Evolutionary conservation across 2,113 vertebrate species (phyloP), one percentile per base, ranked within the genome.

Genomic region (Crypturellus undulatus): DNA sequence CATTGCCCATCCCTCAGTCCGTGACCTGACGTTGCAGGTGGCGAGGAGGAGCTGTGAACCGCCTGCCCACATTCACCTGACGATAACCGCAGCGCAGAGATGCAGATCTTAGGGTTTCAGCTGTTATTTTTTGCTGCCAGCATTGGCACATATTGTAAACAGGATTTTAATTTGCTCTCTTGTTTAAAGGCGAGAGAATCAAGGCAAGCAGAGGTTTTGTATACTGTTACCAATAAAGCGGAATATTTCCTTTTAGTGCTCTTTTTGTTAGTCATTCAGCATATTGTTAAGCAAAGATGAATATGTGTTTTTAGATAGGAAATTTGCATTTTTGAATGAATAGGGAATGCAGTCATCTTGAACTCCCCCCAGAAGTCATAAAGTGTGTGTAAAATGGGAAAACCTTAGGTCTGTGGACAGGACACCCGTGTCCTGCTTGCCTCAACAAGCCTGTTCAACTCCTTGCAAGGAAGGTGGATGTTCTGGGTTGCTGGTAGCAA

Each of bases 251-350:
- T 65, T 84, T 92, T 80, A 56, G 51, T 80, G 34, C 7, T 59
- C 10, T 85, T 94, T 86, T 71, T 81, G 65, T 68, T 73, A 22
- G 65, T 22, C 43, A 54, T 69, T 92, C 76, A 76, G 79, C 65
- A 79, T 69, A 90, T 60, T 83, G 75, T 93, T 84, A 78, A 92
- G 63, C 28, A 40, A 83, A 45, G 42, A 42, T 63, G 34, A 84
- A 62, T 84, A 28, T 21, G 28, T 90, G 49, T 71, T 78, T 87
- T 86, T 59, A 79, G 90, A 68, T 76, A 84, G 92, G 91, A 86
- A 94, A 89, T 86, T 36, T 90, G 32, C 22, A 18, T 92, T 94
- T 91, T 30, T 83, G 82, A 38, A 2, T 49, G 56, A 79, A 68
- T 40, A 84, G 64, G 32, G 91, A 89, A 67, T 82, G 13, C 36